Percentiles rank a stretch among this genome's conserved stretches.
Evolutionary conservation across 1,140 invertebrate genomes (phyloP).

Genomic region (Atta texana): DNA sequence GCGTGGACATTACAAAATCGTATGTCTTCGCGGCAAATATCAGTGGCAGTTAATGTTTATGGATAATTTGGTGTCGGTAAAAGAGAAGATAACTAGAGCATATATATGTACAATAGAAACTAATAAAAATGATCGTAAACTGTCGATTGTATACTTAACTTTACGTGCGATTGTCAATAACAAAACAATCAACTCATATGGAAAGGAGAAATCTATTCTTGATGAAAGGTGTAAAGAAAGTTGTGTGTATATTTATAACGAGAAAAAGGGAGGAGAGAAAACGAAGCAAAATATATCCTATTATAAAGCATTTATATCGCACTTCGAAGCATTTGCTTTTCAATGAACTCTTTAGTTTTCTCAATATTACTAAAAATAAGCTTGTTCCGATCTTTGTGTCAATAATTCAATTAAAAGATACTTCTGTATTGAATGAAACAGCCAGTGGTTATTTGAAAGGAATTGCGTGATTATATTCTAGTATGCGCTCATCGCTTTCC

Average conservation of each 20-base stretch:
- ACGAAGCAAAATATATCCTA: conserved; percentile 20
- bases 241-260: conserved; percentile 25
- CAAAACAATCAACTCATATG: neutral
- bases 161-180: neutral
- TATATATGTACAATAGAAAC: neutral
- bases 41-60: neutral
- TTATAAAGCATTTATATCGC: conserved; percentile 28
- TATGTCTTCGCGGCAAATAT: neutral
- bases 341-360: conserved; percentile 1
- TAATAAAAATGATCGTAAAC: conserved; percentile 2
- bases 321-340: neutral
- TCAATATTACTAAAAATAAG: neutral
- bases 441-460: neutral
- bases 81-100: neutral
- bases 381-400: neutral
- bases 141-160: neutral
- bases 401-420: conserved; percentile 17
- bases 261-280: neutral
- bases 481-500: neutral
- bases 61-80: neutral
- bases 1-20: neutral
- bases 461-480: neutral
- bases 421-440: neutral
- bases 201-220: neutral
- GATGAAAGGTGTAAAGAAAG: conserved; percentile 21